Base-by-base conservation (phyloP, 2,888 invertebrate genomes). In the Erannis defoliaria region DNA sequence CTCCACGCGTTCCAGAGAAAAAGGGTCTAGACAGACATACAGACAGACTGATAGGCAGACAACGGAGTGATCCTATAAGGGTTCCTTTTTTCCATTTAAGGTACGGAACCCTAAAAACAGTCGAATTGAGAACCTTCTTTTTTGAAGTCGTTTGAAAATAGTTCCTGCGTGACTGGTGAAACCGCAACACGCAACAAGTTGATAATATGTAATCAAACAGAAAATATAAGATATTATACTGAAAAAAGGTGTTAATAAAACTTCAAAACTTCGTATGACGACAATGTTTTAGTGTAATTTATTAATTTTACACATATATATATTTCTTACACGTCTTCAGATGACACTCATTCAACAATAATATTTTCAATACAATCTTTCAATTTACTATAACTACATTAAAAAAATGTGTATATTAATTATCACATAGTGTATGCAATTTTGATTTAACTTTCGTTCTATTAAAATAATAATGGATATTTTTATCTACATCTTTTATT, bases 211-310 rank as follows among this genome's bases (percentile, higher is more conserved):
- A n/a, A n/a, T n/a, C n/a, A n/a, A n/a, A n/a, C n/a, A n/a, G n/a
- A n/a, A n/a, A n/a, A n/a, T n/a, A n/a, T n/a, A n/a, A n/a, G n/a
- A n/a, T n/a, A n/a, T n/a, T n/a, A n/a, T 6, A 26, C 6, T 26
- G 6, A 4, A 4, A 1, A 2, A 8, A 8, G 1, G 26, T 26
- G 8, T 1, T 75, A 89, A 85, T 84, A 80, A 89, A 90, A 89
- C 82, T 73, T 74, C 70, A 70, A 31, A 12, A 40, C 64, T 61
- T 73, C 70, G 80, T 85, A 86, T 84, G 84, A 83, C 88, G 84
- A 83, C 89, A 89, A 86, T 82, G 85, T 77, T 66, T 84, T 86
- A 88, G 89, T 91, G 91, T 86, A 86, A 76, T 89, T 90, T 88
- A 88, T 89, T 89, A 60, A 55, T 64, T 66, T 64, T 56, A 62